Conservation (phyloP, 1,140 invertebrate genomes). For the Batillaria attramentaria region DNA sequence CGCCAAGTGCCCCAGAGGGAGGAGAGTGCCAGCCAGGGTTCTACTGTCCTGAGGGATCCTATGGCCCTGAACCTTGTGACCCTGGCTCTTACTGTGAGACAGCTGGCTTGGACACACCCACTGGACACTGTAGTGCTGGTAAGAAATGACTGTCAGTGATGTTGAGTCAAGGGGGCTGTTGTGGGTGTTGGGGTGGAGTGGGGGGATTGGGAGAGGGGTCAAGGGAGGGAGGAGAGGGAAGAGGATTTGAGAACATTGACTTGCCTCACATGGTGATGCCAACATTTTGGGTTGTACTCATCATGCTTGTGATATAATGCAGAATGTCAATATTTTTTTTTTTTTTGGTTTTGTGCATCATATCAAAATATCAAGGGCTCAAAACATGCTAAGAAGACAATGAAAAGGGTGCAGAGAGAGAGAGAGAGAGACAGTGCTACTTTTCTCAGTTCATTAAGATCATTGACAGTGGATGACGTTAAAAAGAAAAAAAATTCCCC, state of each 20-base stretch:
- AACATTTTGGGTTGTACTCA: background rate
- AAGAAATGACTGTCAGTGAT: slow-evolving; percentile 38
- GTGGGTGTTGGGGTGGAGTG: no score
- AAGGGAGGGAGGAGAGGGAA: background rate
- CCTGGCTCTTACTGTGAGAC: slow-evolving; percentile 63
- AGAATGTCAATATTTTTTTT: no score
- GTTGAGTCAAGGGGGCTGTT: background rate
- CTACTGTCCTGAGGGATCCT: slow-evolving; percentile 62
- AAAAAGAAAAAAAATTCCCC: background rate
- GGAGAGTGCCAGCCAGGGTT: slow-evolving; percentile 56
- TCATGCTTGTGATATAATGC: background rate
- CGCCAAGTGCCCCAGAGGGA: slow-evolving; percentile 53
- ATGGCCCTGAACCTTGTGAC: slow-evolving; percentile 53
- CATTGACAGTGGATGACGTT: no score
- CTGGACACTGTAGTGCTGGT: slow-evolving; percentile 61
- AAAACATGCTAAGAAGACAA: background rate
- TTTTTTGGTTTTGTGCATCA: no score
- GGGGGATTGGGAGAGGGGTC: background rate
- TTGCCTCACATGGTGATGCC: background rate
- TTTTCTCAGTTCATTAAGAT: no score
- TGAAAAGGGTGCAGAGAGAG: no score
- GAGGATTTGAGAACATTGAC: no score
- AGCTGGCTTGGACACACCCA: slow-evolving; percentile 47
- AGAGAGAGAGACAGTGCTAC: no score
- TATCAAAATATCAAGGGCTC: background rate